Evolutionary conservation across 2,113 vertebrate species (phyloP), one percentile per base, ranked within the genome.

Genomic region (Mesitornis unicolor): DNA sequence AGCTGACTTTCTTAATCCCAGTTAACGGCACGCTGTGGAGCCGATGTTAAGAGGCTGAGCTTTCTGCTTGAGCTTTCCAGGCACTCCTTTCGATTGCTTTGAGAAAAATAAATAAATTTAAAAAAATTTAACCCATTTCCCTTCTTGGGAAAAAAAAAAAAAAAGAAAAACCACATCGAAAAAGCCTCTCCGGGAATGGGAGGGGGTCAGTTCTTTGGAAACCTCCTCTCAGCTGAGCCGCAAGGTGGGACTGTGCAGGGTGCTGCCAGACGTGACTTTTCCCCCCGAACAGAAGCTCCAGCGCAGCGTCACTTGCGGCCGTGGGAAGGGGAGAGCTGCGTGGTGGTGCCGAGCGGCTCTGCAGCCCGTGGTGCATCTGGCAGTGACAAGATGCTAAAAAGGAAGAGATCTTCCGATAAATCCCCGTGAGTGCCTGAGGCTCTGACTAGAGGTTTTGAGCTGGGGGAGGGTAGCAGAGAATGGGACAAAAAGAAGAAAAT

Each of bases 1-100:
- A 59, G 83, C 93, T 76, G 95, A 93, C 87, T 95, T 95, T 87
- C 71, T 38, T 42, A 71, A 76, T 94, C 85, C 75, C 67, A 9
- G 42, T 59, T 50, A 80, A 13, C 22, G 11, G 83, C 43, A 2
- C 1, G 6, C 86, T 28, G 42, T 3, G 63, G 54, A 94, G 73
- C 18, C 6, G 1, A 1, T 0, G 8, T 11, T 22, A 11, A 69
- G 60, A 71, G 61, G 60, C 40, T 82, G 73, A 57, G 87, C 68
- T 53, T 61, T 83, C 89, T 20, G 51, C 84, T 69, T 35, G 26
- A 59, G 90, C 56, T 88, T 84, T 59, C 68, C 95, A 67, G 71
- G 31, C 70, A 8, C 29, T 70, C 65, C 61, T 67, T 77, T 20
- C 2, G 2, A 33, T 25, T 9, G 68, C 84, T 79, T 77, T 13